phyloP scores from a whole-genome alignment of 2,113 vertebrate genomes.

The Cyprinodon tularosa region DNA sequence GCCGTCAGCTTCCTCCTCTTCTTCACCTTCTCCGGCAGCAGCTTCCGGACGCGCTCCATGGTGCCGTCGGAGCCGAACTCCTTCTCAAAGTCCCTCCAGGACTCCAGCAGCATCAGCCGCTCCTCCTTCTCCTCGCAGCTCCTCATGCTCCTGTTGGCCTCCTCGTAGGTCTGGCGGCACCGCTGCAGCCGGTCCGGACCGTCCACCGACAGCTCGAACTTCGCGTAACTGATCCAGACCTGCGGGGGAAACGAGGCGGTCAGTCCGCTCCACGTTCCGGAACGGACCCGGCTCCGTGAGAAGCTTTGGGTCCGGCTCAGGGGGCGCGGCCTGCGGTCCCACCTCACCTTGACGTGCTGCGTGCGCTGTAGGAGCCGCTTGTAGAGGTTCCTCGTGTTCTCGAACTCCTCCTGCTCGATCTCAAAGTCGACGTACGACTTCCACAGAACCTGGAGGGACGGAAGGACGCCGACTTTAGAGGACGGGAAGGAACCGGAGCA shows the following conservation, averaged over 20 bases:
- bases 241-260: constrained; percentile 42
- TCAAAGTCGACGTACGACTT: constrained; percentile 99
- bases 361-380: constrained; percentile 91
- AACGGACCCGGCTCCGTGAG: too few relatives aligned
- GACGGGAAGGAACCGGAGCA: not conserved
- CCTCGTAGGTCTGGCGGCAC: constrained; percentile 92
- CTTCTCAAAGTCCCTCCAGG: constrained; percentile 90
- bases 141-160: constrained; percentile 92
- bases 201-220: constrained; percentile 92
- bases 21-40: constrained; percentile 98
- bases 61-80: constrained; percentile 84
- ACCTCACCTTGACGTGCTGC: constrained; percentile 92
- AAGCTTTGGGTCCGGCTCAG: not conserved
- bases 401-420: constrained; percentile 96
- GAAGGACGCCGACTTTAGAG: not conserved
- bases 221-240: constrained; percentile 98
- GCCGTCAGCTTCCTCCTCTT: constrained; percentile 97
- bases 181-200: constrained; percentile 78
- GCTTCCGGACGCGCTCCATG: constrained; percentile 87
- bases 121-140: constrained; percentile 98
- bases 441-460: constrained; percentile 89
- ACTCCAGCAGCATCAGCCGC: constrained; percentile 94
- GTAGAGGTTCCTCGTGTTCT: constrained; percentile 93
- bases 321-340: too few relatives aligned
- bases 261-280: not conserved